Conservation (phyloP, 2,113 vertebrate genomes). For the Sinocyclocheilus grahami region DNA sequence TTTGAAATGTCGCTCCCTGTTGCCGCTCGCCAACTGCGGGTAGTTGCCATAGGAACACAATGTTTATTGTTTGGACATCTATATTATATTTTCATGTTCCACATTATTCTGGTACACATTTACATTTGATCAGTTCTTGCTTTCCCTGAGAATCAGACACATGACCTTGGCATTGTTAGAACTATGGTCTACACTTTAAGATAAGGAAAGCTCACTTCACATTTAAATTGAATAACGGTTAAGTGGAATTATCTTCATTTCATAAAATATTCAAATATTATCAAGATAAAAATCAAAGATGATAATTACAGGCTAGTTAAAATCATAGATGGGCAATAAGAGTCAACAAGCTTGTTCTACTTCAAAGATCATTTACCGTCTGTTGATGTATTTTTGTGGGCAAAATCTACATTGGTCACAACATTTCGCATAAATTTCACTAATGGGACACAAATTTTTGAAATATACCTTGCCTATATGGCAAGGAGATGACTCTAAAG, state of each 20-base stretch:
- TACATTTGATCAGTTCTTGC: neutral
- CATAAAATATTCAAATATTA: too few species aligned
- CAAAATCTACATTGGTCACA: neutral
- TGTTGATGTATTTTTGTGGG: neutral
- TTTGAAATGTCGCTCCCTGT: conserved; percentile 4
- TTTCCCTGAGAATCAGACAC: neutral
- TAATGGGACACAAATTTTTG: neutral
- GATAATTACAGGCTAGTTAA: too few species aligned
- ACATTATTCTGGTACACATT: neutral
- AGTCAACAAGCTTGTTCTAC: neutral
- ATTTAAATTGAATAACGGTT: neutral
- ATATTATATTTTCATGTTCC: neutral
- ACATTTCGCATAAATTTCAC: neutral
- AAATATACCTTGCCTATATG: neutral
- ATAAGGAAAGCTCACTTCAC: neutral
- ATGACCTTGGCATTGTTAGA: neutral
- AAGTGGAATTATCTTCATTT: too few species aligned
- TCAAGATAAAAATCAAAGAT: too few species aligned
- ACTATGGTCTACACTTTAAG: neutral
- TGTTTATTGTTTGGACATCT: neutral
- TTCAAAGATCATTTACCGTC: neutral
- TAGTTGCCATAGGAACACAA: neutral
- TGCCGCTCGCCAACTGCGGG: neutral
- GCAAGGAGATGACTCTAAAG: neutral
- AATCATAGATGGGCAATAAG: neutral